Conservation (phyloP, 2,797 vertebrate genomes). For the Tragopan temminckii region DNA sequence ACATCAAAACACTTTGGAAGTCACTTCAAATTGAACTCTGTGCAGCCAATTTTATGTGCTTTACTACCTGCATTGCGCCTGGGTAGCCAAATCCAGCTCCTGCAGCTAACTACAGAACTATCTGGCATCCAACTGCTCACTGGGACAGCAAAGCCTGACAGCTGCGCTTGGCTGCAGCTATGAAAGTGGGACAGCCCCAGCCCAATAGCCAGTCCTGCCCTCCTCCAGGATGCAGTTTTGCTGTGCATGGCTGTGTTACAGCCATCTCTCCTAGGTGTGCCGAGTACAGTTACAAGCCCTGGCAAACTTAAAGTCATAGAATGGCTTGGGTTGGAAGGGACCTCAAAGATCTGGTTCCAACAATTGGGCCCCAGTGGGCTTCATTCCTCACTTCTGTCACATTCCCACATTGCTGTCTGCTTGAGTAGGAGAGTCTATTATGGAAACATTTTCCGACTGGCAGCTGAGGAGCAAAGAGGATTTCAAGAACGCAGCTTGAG, state of each 20-base stretch:
- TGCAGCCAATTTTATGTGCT: not conserved
- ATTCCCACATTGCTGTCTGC: not conserved
- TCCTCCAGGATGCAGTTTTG: fast-evolving
- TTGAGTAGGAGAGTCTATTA: not conserved
- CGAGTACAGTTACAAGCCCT: fast-evolving
- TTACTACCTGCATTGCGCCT: not conserved
- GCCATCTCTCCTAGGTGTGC: not conserved
- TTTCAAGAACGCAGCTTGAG: slow-evolving; percentile 37
- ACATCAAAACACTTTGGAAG: fast-evolving
- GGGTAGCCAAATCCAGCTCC: not conserved
- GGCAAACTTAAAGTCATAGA: not conserved
- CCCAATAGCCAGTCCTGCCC: not conserved
- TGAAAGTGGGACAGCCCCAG: fast-evolving
- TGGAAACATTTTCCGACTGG: not conserved
- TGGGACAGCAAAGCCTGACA: not conserved
- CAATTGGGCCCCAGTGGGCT: not conserved
- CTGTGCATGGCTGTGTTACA: fast-evolving
- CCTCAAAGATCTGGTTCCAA: no score
- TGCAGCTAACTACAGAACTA: not conserved
- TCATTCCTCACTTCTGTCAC: not conserved
- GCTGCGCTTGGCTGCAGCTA: not conserved
- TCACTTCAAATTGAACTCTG: not conserved
- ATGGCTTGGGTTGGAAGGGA: no score
- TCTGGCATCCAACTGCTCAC: no score
- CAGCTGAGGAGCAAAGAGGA: slow-evolving; percentile 40